phyloP scores from a whole-genome alignment of 2,888 invertebrate genomes.

The Aproaerema taeniolella region DNA sequence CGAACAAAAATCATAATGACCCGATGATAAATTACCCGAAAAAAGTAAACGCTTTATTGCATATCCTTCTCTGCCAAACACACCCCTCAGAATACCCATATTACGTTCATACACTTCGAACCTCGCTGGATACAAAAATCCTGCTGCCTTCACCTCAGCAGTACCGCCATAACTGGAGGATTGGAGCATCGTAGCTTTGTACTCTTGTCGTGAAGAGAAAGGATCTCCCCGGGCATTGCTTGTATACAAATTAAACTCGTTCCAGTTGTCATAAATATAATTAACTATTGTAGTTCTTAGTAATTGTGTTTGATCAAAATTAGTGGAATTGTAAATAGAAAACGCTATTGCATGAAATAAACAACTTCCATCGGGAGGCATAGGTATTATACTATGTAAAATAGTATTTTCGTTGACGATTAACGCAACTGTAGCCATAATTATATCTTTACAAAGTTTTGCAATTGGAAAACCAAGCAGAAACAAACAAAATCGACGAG shows the following conservation, averaged over 20 bases:
- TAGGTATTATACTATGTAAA: too few species aligned
- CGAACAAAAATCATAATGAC: too few species aligned
- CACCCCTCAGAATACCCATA: constrained; percentile 14
- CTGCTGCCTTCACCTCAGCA: constrained; percentile 19
- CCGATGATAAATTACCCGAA: constrained; percentile 13
- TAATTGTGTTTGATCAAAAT: constrained; percentile 14
- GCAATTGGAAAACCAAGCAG: too few species aligned
- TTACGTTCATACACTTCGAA: constrained; percentile 15
- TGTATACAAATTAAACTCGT: constrained; percentile 14
- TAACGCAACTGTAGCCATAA: too few species aligned
- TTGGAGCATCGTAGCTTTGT: constrained; percentile 16
- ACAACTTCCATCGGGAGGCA: too few species aligned
- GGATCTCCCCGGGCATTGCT: constrained; percentile 12
- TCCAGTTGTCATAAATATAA: constrained; percentile 13
- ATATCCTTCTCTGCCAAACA: constrained; percentile 14
- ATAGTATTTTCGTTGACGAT: too few species aligned
- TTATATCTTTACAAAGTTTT: too few species aligned
- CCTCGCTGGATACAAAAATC: constrained; percentile 14
- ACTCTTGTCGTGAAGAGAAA: constrained; percentile 19
- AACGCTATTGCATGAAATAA: too few species aligned
- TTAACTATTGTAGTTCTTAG: constrained; percentile 13
- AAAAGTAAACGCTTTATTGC: constrained; percentile 15
- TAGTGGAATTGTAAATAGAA: too few species aligned
- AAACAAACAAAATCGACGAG: too few species aligned
- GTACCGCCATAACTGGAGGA: constrained; percentile 17